These are phyloP conservation scores for Gorsachius magnificus DNA, from an alignment of 2,797 vertebrate genomes.

Conservation along the genomic window DNA sequence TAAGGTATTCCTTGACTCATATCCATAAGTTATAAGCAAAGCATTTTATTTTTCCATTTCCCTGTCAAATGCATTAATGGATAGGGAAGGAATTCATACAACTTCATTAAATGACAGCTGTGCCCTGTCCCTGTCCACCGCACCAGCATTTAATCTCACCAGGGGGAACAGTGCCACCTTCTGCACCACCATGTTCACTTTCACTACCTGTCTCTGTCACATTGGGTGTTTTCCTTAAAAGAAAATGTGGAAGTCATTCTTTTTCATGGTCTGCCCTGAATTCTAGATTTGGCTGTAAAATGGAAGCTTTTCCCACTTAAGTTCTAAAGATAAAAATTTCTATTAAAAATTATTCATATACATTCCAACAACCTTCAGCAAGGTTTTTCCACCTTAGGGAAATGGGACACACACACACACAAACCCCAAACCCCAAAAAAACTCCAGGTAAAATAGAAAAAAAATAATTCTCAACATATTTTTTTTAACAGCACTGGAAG, in stretches of 20 bases:
- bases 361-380: background rate
- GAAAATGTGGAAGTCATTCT: background rate
- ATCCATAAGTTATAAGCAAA: background rate
- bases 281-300: background rate
- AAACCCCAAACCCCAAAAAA: background rate
- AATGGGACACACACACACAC: background rate
- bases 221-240: background rate
- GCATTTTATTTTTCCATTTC: background rate
- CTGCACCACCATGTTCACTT: background rate
- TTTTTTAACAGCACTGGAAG: background rate
- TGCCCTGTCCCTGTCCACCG: background rate
- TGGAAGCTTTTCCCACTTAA: background rate
- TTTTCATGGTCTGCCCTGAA: background rate
- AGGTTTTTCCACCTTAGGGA: background rate
- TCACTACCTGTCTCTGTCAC: background rate
- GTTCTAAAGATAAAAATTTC: background rate
- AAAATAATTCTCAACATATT: fast-evolving
- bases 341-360: background rate
- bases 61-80: background rate
- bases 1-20: background rate
- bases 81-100: background rate
- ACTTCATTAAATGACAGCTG: background rate
- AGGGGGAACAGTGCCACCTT: background rate
- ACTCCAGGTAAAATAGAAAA: background rate
- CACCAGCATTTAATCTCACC: background rate